A percentile compares a stretch with the other conserved stretches of the same genome.
phyloP scores from a whole-genome alignment of 2,888 invertebrate species.

The Polylopha cassiicola region DNA sequence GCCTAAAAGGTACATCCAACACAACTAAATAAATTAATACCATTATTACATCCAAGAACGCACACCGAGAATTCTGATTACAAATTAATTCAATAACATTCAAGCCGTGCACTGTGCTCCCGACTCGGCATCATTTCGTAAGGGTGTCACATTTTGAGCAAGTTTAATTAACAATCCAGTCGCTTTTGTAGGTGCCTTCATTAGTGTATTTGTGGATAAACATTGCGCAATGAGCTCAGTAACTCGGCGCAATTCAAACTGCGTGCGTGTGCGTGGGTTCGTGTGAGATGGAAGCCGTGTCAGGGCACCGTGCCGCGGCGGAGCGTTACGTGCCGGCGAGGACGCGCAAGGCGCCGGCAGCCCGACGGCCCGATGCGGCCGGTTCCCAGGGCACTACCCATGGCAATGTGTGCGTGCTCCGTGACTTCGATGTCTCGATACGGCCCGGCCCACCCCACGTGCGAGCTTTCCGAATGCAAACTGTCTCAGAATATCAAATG shows the following conservation, averaged over 20 bases:
- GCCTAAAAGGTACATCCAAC: constrained; percentile 36
- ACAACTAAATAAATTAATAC: constrained; percentile 52
- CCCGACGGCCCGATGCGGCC: constrained; percentile 31
- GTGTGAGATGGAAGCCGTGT: constrained; percentile 29
- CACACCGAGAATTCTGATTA: constrained; percentile 72
- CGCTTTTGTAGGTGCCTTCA: constrained; percentile 76
- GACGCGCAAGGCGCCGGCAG: constrained; percentile 43
- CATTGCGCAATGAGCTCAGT: constrained; percentile 48
- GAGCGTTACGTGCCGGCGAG: constrained; percentile 24
- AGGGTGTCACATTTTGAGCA: constrained; percentile 77
- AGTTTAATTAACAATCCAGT: constrained; percentile 78
- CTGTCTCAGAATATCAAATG: constrained; percentile 76
- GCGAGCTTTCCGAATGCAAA: constrained; percentile 70
- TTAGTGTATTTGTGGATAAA: constrained; percentile 77
- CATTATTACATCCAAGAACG: constrained; percentile 65
- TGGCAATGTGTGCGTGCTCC: constrained; percentile 37
- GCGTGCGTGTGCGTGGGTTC: constrained; percentile 51
- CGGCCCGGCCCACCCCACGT: constrained; percentile 51
- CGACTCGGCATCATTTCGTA: constrained; percentile 68
- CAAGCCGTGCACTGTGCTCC: constrained; percentile 71
- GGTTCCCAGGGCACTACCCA: constrained; percentile 19
- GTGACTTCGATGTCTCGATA: constrained; percentile 56
- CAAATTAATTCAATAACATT: constrained; percentile 75
- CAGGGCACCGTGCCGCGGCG: constrained; percentile 20
- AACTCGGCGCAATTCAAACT: constrained; percentile 49